A percentile compares a stretch with the other conserved stretches of the same genome.
phyloP scores from a whole-genome alignment of 2,888 invertebrate species.

The Dryomyza anilis region DNA sequence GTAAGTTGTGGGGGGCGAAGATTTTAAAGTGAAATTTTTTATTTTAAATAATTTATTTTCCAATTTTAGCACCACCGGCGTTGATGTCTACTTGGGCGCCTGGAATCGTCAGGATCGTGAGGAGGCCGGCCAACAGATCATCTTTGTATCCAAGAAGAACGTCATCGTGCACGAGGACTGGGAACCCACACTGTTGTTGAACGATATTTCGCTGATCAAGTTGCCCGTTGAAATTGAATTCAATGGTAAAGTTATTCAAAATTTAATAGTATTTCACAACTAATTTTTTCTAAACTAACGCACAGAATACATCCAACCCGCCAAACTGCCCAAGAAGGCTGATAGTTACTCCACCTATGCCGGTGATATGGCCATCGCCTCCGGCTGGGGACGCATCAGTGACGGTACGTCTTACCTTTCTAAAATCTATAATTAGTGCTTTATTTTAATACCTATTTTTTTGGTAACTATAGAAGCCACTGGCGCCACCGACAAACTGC shows the following conservation, averaged over 20 bases:
- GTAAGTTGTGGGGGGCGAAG: constrained; percentile 22
- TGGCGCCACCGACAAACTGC: constrained; percentile 42
- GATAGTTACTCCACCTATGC: constrained; percentile 37
- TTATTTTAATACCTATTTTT: neutral
- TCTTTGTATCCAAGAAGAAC: constrained; percentile 39
- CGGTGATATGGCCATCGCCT: constrained; percentile 42
- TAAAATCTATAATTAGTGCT: neutral
- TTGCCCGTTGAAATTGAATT: constrained; percentile 55
- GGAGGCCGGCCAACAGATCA: constrained; percentile 45
- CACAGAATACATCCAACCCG: constrained; percentile 43
- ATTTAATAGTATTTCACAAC: neutral
- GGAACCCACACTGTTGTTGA: constrained; percentile 46
- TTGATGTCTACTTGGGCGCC: neutral
- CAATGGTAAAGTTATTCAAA: constrained; percentile 48
- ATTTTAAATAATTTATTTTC: neutral
- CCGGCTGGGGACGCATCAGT: constrained; percentile 53
- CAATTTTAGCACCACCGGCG: neutral
- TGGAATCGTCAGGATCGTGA: neutral
- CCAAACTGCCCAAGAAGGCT: constrained; percentile 41
- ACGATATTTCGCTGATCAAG: constrained; percentile 61
- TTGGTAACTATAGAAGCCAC: constrained; percentile 38
- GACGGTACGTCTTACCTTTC: neutral
- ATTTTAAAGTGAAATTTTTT: neutral
- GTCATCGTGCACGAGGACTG: constrained; percentile 58
- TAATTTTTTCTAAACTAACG: constrained; percentile 4